phyloP scores from a whole-genome alignment of 2,113 vertebrate genomes.

The Larimichthys polyactis region DNA sequence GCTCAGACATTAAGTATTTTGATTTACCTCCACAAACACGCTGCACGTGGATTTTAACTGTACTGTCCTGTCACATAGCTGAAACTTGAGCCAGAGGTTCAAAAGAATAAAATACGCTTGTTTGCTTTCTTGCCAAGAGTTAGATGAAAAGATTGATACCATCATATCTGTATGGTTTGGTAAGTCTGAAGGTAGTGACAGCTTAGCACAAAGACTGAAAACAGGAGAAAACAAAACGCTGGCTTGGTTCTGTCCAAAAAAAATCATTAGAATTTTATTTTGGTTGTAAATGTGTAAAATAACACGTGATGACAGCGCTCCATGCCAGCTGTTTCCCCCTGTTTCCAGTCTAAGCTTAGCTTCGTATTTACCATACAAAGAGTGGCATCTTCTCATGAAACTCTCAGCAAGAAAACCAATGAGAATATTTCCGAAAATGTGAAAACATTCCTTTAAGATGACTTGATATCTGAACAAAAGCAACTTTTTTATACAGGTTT shows the following conservation, averaged over 20 bases:
- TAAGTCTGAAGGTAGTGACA: not conserved
- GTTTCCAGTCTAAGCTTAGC: not conserved
- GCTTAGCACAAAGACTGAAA: not conserved
- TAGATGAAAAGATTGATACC: not conserved
- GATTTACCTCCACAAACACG: constrained; percentile 8
- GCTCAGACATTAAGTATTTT: constrained; percentile 4
- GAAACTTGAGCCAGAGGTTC: constrained; percentile 25
- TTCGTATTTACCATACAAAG: not conserved
- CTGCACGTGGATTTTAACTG: not conserved
- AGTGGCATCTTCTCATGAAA: not conserved
- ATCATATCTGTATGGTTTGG: not conserved
- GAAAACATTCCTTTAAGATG: not conserved
- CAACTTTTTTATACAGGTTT: not conserved
- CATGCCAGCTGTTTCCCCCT: not conserved
- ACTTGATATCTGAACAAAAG: not conserved
- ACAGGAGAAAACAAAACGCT: too few relatives aligned
- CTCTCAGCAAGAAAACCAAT: not conserved
- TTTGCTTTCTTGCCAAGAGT: not conserved
- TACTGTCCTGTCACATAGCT: constrained; percentile 1
- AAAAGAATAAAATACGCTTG: not conserved
- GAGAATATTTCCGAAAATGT: not conserved
- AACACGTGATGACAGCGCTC: not conserved
- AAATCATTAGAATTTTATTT: not conserved
- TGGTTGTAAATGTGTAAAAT: too few relatives aligned
- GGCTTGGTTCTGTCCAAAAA: not conserved